Base-by-base conservation (phyloP, 2,888 invertebrate genomes). In the Brachypalpus laphriformis region DNA sequence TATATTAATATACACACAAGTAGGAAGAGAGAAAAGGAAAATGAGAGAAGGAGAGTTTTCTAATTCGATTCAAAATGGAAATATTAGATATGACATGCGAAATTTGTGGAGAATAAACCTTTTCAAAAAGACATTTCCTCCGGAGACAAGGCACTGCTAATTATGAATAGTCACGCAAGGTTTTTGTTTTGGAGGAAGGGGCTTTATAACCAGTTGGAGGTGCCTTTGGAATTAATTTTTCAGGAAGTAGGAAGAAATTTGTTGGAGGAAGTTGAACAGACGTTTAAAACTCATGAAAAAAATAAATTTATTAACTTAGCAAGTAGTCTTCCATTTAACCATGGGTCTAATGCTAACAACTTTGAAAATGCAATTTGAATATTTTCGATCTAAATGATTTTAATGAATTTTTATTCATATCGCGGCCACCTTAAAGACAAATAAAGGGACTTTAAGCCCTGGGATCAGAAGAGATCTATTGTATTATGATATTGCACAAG, bases 151-250 rank as follows among this genome's bases (percentile, higher is more conserved):
- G n/a, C 51, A 28, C 25, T 20, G 16, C 20, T 54, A 74, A 63
- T 74, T 61, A 71, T 25, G 47, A 22, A 51, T 28, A 18, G 51
- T 54, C 61, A 61, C 72, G 72, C 51, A 54, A 72, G 20, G 31
- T n/a, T 18, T 42, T 20, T 3, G 25, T n/a, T n/a, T 20, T 7
- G 34, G 11, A 34, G 34, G 34, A 34, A 1, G 20, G 20, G 11
- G 56, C 6, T 20, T 31, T 37, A 8, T 28, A n/a, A 16, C 45
- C 14, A 49, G 37, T 40, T 25, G 11, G 14, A 37, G 37, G 16
- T 49, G 20, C 20, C 34, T 49, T 22, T 16, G 20, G 34, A 66
- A 51, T 51, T 28, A 54, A 16, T 28, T 42, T 45, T 18, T 7
- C 34, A 37, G 18, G 20, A 57, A 22, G 22, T 20, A 11, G 20